These are phyloP conservation scores for Ceyx margarethae DNA, from an alignment of 2,113 vertebrate genomes.

Conservation along the genomic window DNA sequence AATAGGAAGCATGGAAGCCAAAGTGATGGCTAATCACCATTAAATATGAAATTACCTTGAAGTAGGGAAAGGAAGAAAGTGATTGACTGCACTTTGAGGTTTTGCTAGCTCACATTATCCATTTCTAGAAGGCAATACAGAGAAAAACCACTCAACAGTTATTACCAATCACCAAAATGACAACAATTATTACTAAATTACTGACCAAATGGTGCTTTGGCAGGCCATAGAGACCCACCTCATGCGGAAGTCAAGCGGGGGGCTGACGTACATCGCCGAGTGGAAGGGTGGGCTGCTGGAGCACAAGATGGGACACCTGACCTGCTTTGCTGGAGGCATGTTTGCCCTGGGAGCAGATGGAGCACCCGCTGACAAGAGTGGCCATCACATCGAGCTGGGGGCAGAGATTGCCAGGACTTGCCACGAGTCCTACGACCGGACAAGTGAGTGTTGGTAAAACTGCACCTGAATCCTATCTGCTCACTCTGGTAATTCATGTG, in stretches of 20 bases:
- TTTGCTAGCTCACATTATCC: neutral
- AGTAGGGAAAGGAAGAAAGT: neutral
- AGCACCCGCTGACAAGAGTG: slow-evolving; percentile 83
- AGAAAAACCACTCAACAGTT: no score
- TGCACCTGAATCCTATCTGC: neutral
- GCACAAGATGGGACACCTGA: slow-evolving; percentile 98
- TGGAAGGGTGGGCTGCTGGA: slow-evolving; percentile 98
- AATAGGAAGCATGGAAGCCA: neutral
- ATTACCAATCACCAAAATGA: no score
- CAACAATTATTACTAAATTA: no score
- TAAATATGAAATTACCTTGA: neutral
- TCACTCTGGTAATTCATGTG: neutral
- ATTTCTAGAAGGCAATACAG: neutral
- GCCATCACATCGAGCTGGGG: slow-evolving; percentile 91
- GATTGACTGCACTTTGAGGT: neutral
- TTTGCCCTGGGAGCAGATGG: slow-evolving; percentile 94
- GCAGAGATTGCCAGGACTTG: slow-evolving; percentile 97
- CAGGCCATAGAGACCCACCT: slow-evolving; percentile 95
- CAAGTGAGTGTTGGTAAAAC: slow-evolving; percentile 75
- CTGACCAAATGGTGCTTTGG: neutral
- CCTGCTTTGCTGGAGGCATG: slow-evolving; percentile 98
- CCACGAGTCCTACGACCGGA: slow-evolving; percentile 93
- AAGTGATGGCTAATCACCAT: neutral
- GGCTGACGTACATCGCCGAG: slow-evolving; percentile 95
- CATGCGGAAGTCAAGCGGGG: slow-evolving; percentile 89